These are phyloP conservation scores for Zelostemma sp. DNA, from an alignment of 1,140 invertebrate genomes.

Conservation along the genomic window DNA sequence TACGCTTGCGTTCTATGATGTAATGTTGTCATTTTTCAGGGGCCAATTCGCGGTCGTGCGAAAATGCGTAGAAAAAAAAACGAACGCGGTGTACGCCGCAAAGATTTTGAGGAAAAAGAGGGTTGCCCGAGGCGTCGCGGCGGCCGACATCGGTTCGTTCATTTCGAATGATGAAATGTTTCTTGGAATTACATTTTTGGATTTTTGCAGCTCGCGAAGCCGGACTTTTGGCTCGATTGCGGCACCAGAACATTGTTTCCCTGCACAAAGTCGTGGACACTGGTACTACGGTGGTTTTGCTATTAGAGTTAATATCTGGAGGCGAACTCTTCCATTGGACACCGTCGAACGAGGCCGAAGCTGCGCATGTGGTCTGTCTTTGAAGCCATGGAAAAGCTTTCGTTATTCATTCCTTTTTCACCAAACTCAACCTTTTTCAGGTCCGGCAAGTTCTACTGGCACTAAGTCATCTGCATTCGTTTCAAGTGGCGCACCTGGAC, in stretches of 20 bases:
- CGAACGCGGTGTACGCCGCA: conserved; percentile 75
- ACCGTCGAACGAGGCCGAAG: conserved; percentile 76
- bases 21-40: conserved; percentile 62
- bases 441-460: conserved; percentile 77
- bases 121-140: conserved; percentile 71
- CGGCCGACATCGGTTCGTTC: conserved; percentile 69
- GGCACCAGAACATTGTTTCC: conserved; percentile 75
- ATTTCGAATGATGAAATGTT: no score
- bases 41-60: conserved; percentile 82
- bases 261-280: conserved; percentile 77
- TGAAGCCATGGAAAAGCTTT: background rate
- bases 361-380: conserved; percentile 73
- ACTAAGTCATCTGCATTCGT: conserved; percentile 77
- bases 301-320: conserved; percentile 76
- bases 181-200: conserved; percentile 2
- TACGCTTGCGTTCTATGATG: conserved; percentile 2
- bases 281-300: conserved; percentile 74
- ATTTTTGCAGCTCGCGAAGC: conserved; percentile 72
- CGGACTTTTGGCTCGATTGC: conserved; percentile 74
- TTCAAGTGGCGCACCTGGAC: conserved; percentile 79
- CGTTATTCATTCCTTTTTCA: conserved; percentile 5
- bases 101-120: conserved; percentile 80
- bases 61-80: conserved; percentile 73
- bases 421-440: conserved; percentile 37
- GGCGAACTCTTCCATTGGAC: conserved; percentile 76